Conservation (phyloP, 2,888 invertebrate genomes). For the Anodontia alba region DNA sequence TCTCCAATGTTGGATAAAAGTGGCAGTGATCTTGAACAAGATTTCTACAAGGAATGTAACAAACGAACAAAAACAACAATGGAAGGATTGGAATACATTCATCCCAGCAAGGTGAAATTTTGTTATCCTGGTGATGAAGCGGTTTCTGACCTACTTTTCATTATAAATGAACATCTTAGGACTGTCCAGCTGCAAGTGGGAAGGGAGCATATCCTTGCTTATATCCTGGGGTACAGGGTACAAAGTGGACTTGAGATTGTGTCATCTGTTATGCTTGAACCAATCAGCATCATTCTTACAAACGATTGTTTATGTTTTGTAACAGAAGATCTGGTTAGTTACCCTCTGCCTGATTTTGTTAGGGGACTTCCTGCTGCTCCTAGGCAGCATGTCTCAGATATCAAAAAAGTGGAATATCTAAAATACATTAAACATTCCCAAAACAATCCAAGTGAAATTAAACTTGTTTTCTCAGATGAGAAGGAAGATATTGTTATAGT, state of each 20-base stretch:
- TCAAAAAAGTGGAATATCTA: slow-evolving; percentile 77
- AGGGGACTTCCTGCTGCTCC: slow-evolving; percentile 80
- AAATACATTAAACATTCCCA: slow-evolving; percentile 72
- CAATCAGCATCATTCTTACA: slow-evolving; percentile 79
- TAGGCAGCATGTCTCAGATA: slow-evolving; percentile 74
- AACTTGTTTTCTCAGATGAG: slow-evolving; percentile 81
- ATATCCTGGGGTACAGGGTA: slow-evolving; percentile 70
- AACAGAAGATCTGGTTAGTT: slow-evolving; percentile 81
- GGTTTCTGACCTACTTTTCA: slow-evolving; percentile 78
- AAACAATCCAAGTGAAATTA: slow-evolving; percentile 69
- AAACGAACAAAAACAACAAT: slow-evolving; percentile 73
- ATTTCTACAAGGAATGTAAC: slow-evolving; percentile 79
- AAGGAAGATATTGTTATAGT: slow-evolving; percentile 81
- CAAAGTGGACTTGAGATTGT: slow-evolving; percentile 48
- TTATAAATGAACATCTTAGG: slow-evolving; percentile 74
- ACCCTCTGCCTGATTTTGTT: slow-evolving; percentile 83
- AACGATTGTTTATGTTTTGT: slow-evolving; percentile 78
- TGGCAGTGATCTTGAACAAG: slow-evolving; percentile 76
- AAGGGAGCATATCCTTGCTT: slow-evolving; percentile 71
- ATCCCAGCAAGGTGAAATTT: slow-evolving; percentile 79
- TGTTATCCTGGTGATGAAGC: slow-evolving; percentile 83
- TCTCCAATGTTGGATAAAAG: slow-evolving; percentile 78
- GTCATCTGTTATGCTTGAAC: slow-evolving; percentile 55
- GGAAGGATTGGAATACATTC: slow-evolving; percentile 79
- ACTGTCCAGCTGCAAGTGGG: slow-evolving; percentile 49